These are phyloP conservation scores for Meliscaeva auricollis DNA, from an alignment of 2,888 invertebrate genomes.

Conservation along the genomic window DNA sequence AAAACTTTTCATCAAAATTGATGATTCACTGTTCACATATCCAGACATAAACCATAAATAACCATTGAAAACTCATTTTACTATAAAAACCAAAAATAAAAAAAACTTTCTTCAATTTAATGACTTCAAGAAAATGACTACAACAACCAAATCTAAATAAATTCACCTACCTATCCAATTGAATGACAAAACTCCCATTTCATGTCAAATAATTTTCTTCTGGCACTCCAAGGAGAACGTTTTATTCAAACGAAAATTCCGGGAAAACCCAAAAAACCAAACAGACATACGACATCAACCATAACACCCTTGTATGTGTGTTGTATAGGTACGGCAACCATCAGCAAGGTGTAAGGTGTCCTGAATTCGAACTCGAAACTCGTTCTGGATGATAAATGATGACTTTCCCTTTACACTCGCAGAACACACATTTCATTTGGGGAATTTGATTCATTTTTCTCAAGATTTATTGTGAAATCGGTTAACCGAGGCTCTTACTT, in stretches of 20 bases:
- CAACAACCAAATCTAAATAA: slow-evolving; percentile 35
- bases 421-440: slow-evolving; percentile 51
- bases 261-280: slow-evolving; percentile 5
- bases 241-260: slow-evolving; percentile 8
- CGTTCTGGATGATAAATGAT: slow-evolving; percentile 65
- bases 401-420: background rate
- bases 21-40: too few species aligned
- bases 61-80: too few species aligned
- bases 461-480: slow-evolving; percentile 83
- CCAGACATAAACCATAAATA: too few species aligned
- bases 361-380: slow-evolving; percentile 44
- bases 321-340: background rate
- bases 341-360: slow-evolving; percentile 59
- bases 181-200: slow-evolving; percentile 36
- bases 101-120: slow-evolving; percentile 11
- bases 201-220: slow-evolving; percentile 22
- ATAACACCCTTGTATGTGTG: background rate
- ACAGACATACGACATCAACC: slow-evolving; percentile 2
- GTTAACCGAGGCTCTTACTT: slow-evolving; percentile 80
- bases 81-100: background rate
- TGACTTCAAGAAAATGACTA: slow-evolving; percentile 7
- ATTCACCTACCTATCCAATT: slow-evolving; percentile 27
- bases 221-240: background rate
- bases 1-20: too few species aligned
- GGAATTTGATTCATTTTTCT: slow-evolving; percentile 82